Evolutionary conservation across 2,797 vertebrate species (phyloP).

Genomic region (Nyctibius grandis): DNA sequence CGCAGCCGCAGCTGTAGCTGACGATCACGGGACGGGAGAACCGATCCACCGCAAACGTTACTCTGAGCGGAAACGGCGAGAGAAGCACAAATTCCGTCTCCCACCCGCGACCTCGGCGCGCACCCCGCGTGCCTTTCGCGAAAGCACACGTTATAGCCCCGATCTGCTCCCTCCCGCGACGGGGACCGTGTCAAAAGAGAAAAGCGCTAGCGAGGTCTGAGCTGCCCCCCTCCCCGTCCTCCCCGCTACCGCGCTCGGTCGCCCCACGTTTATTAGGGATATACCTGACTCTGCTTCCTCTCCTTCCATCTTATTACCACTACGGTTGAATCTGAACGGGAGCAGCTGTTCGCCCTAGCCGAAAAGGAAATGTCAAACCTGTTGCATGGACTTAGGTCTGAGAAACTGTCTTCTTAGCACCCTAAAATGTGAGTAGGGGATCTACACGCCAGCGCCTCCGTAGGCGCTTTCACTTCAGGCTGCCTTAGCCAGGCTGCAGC

Average conservation of each 20-base stretch:
- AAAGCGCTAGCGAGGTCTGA: neutral
- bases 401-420: neutral
- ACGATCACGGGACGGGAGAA: neutral
- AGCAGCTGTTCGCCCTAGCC: neutral
- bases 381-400: neutral
- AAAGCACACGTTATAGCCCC: neutral
- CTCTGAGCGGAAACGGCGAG: neutral
- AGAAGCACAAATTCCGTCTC: neutral
- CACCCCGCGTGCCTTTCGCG: neutral
- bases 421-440: neutral
- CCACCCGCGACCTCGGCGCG: neutral
- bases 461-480: conserved; percentile 12
- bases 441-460: neutral
- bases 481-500: neutral
- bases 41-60: neutral
- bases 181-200: neutral
- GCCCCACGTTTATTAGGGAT: neutral
- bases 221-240: neutral
- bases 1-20: neutral
- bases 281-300: neutral
- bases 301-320: neutral
- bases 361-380: conserved; percentile 15
- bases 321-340: neutral
- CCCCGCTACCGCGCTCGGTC: neutral
- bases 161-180: neutral